Percentiles rank a stretch among this genome's conserved stretches.
Conservation (phyloP, 2,797 vertebrate species). For the Melanotaenia parkinsoni region DNA sequence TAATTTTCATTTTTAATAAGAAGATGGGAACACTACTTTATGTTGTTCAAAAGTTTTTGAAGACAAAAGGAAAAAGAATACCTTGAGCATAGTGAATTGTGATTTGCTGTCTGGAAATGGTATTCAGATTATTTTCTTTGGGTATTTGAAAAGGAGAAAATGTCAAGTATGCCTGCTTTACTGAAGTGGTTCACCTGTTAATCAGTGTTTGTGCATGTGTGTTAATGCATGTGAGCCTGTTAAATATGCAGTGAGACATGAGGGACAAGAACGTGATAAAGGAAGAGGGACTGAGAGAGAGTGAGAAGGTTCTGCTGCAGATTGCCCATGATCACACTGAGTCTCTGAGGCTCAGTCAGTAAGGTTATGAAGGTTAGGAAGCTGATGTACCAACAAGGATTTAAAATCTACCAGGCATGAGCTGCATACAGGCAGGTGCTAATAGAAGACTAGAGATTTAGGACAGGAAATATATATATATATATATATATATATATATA, state of each 20-base stretch:
- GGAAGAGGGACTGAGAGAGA: constrained; percentile 19
- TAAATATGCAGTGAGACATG: constrained; percentile 17
- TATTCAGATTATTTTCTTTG: constrained; percentile 35
- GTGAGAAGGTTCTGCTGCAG: constrained; percentile 26
- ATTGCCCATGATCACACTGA: constrained; percentile 52
- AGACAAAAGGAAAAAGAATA: constrained; percentile 26
- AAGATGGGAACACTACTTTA: not conserved
- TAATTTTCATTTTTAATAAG: constrained; percentile 17
- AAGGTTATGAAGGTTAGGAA: constrained; percentile 61
- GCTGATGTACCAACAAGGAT: constrained; percentile 65
- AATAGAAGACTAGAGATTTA: constrained; percentile 32
- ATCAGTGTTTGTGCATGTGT: constrained; percentile 4
- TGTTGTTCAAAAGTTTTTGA: constrained; percentile 5
- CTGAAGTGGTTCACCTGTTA: constrained; percentile 51
- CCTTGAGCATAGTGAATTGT: constrained; percentile 24
- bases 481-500: not conserved
- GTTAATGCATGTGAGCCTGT: constrained; percentile 1
- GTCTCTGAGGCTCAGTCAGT: constrained; percentile 61
- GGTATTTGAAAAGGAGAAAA: constrained; percentile 44
- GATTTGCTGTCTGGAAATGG: constrained; percentile 23
- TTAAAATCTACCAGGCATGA: constrained; percentile 57
- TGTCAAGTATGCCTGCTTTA: constrained; percentile 49
- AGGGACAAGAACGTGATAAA: constrained; percentile 25
- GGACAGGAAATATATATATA: constrained; percentile 10
- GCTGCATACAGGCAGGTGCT: constrained; percentile 51